Conservation (phyloP, 1,140 invertebrate genomes). For the Brachionus sp. region DNA sequence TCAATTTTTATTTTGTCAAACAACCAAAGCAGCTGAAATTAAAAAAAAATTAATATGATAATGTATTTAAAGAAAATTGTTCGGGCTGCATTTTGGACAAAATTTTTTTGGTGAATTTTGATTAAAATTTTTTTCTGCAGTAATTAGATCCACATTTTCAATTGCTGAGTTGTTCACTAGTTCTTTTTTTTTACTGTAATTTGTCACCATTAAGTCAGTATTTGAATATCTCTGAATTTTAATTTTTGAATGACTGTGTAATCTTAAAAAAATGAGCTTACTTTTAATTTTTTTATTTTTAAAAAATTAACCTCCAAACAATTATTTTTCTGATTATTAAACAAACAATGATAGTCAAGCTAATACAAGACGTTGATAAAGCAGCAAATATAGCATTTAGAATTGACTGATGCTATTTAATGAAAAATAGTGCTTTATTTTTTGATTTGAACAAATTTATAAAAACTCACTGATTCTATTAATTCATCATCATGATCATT, state of each 20-base stretch:
- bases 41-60: neutral
- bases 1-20: neutral
- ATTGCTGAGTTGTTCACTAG: neutral
- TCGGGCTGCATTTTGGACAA: slow-evolving; percentile 12
- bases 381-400: slow-evolving; percentile 17
- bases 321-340: slow-evolving; percentile 10
- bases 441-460: neutral
- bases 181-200: neutral
- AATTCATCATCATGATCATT: slow-evolving; percentile 11
- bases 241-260: neutral
- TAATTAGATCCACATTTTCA: neutral
- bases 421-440: neutral
- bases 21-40: neutral
- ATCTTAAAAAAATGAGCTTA: neutral
- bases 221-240: neutral
- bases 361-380: neutral
- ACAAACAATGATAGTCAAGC: neutral
- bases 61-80: neutral
- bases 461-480: neutral
- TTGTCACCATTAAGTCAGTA: neutral
- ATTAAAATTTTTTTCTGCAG: neutral
- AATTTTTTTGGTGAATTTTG: neutral
- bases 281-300: neutral
- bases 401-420: neutral
- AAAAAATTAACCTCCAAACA: neutral